Conservation (phyloP, 2,888 invertebrate genomes). For the Taenaris catops region DNA sequence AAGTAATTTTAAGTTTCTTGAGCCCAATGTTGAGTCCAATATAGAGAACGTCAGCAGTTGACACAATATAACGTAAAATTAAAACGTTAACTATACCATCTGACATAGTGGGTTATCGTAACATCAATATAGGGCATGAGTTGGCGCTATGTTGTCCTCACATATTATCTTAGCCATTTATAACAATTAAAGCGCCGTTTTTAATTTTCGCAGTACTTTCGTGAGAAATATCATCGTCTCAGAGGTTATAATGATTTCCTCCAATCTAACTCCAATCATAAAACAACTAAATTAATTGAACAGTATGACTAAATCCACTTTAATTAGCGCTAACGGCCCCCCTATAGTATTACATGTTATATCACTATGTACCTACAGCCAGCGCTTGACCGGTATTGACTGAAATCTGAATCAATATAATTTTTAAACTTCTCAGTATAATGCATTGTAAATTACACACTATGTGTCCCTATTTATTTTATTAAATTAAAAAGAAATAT, state of each 20-base stretch:
- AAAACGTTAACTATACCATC: constrained; percentile 12
- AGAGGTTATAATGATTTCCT: constrained; percentile 25
- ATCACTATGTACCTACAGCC: neutral
- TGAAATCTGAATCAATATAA: too few species aligned
- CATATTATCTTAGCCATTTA: constrained; percentile 43
- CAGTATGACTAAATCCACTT: constrained; percentile 12
- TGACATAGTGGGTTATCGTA: constrained; percentile 16
- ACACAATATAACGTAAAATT: too few species aligned
- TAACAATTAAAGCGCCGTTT: constrained; percentile 67
- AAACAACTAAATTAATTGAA: constrained; percentile 18
- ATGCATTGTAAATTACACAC: too few species aligned
- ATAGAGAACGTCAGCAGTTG: too few species aligned
- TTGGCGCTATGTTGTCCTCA: constrained; percentile 29
- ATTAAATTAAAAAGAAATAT: too few species aligned
- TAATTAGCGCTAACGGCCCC: constrained; percentile 4
- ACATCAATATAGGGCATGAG: constrained; percentile 21
- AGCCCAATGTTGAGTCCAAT: too few species aligned
- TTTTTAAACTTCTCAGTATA: too few species aligned
- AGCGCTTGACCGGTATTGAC: too few species aligned
- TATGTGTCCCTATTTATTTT: too few species aligned
- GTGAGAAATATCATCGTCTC: constrained; percentile 46
- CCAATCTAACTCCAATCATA: constrained; percentile 22
- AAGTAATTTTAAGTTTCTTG: too few species aligned
- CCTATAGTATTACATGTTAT: neutral
- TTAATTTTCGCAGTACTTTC: constrained; percentile 56